phyloP scores from a whole-genome alignment of 2,113 vertebrate species.

The Hydrolagus affinis region DNA sequence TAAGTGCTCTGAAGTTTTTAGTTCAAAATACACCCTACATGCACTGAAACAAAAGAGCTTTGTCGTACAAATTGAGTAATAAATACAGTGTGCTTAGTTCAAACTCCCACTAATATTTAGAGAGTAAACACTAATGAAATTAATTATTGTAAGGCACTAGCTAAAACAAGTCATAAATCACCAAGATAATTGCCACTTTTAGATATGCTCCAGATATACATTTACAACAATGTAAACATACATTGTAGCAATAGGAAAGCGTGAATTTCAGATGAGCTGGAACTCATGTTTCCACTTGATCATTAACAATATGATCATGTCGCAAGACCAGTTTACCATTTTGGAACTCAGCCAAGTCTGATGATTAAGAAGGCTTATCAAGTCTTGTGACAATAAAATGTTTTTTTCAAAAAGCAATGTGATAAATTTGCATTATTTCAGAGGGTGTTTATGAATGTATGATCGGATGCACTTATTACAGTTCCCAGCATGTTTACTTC shows the following conservation, averaged over 20 bases:
- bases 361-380: neutral
- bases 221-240: neutral
- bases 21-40: no score
- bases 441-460: neutral
- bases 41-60: neutral
- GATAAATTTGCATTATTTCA: neutral
- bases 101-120: neutral
- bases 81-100: neutral
- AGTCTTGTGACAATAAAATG: neutral
- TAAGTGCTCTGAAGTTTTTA: no score
- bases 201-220: neutral
- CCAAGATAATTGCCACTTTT: neutral
- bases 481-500: neutral
- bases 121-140: neutral
- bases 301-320: conserved; percentile 5
- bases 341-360: neutral
- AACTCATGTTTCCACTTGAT: neutral
- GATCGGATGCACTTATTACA: neutral
- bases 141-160: neutral
- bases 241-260: neutral
- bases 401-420: neutral
- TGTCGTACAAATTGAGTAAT: neutral
- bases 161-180: neutral
- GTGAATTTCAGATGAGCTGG: neutral
- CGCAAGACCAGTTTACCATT: neutral